Conservation (phyloP, 2,888 invertebrate species). For the Exocentrus adspersus region DNA sequence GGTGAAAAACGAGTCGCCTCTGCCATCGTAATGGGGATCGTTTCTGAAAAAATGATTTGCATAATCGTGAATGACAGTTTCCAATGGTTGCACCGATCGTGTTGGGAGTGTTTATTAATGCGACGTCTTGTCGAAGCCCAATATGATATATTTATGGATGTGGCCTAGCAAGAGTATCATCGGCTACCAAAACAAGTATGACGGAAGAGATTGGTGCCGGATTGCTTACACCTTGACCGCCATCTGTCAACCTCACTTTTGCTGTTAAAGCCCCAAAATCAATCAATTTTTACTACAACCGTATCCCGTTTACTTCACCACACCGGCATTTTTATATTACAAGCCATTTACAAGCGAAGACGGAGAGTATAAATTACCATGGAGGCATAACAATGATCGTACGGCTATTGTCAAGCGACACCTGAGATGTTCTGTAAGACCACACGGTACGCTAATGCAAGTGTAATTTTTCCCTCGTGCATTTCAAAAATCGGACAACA, state of each 20-base stretch:
- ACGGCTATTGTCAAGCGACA: constrained; percentile 33
- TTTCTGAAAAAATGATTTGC: constrained; percentile 51
- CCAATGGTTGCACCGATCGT: constrained; percentile 49
- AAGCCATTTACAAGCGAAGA: background rate
- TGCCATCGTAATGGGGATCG: constrained; percentile 44
- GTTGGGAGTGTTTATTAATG: constrained; percentile 53
- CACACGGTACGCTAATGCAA: constrained; percentile 49
- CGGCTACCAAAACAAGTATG: constrained; percentile 45
- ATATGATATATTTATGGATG: constrained; percentile 47
- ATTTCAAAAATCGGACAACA: constrained; percentile 52
- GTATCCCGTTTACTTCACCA: too few relatives aligned
- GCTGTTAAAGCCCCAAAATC: too few relatives aligned
- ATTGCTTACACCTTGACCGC: constrained; percentile 25
- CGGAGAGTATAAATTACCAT: constrained; percentile 8
- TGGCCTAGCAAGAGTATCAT: constrained; percentile 44
- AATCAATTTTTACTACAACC: too few relatives aligned
- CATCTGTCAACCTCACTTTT: constrained; percentile 17
- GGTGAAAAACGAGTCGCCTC: constrained; percentile 39
- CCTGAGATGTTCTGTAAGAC: constrained; percentile 39
- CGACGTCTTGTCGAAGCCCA: constrained; percentile 46
- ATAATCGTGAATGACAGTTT: constrained; percentile 58
- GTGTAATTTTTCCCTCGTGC: constrained; percentile 46
- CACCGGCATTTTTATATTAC: too few relatives aligned
- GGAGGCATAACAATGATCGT: constrained; percentile 3
- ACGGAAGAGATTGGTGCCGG: constrained; percentile 37